These are phyloP conservation scores for Rhinatrema bivittatum DNA, from an alignment of 2,797 vertebrate genomes.

Conservation along the genomic window DNA sequence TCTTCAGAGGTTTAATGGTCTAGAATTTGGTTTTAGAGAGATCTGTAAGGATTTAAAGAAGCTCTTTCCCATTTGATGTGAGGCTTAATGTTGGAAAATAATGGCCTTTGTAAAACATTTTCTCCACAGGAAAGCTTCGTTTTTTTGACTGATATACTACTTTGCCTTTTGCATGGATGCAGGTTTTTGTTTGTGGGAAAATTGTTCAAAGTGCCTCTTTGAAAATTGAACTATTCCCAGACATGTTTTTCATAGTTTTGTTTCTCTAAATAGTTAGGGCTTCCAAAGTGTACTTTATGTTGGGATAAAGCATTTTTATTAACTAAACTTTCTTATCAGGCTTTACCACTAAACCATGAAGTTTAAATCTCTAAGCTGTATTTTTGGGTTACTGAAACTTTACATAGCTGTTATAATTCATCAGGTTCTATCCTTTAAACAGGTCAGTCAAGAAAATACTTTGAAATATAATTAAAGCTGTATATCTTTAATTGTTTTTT, in stretches of 20 bases:
- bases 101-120: constrained; percentile 9
- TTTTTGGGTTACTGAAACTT: constrained; percentile 32
- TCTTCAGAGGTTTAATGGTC: constrained; percentile 34
- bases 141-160: constrained; percentile 24
- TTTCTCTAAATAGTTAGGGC: constrained; percentile 17
- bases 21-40: constrained; percentile 32
- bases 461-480: constrained; percentile 14
- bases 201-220: constrained; percentile 24
- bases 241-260: constrained; percentile 20
- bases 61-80: constrained; percentile 24
- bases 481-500: constrained; percentile 14
- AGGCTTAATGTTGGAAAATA: too few species aligned
- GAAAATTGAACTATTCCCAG: constrained; percentile 20
- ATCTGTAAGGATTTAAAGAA: constrained; percentile 37
- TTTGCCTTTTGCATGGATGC: constrained; percentile 36
- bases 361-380: constrained; percentile 28
- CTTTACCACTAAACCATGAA: constrained; percentile 22
- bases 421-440: constrained; percentile 19
- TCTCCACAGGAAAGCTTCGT: constrained; percentile 21
- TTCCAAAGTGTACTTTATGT: constrained; percentile 17
- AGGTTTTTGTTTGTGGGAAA: constrained; percentile 20
- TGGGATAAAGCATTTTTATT: constrained; percentile 35
- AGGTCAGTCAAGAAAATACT: constrained; percentile 26
- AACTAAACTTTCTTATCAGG: constrained; percentile 16
- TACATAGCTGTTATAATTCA: constrained; percentile 20